phyloP scores from a whole-genome alignment of 2,888 invertebrate genomes.

The Candidula unifasciata region DNA sequence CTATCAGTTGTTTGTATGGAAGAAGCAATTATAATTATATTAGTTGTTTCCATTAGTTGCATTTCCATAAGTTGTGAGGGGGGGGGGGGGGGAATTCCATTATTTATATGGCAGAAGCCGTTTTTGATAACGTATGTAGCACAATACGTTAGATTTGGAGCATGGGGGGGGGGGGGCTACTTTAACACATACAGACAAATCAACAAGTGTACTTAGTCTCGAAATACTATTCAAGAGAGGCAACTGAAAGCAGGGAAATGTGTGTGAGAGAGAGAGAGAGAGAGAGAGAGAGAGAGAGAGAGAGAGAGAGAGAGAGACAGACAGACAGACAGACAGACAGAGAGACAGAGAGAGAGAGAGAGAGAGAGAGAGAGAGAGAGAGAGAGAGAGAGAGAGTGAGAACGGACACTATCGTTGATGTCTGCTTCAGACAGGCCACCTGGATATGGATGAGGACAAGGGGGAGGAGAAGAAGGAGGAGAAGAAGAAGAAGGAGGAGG shows the following conservation, averaged over 20 bases:
- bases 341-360: constrained; percentile 16
- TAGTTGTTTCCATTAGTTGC: no score
- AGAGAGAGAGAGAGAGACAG: constrained; percentile 8
- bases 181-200: no score
- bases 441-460: background rate
- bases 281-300: constrained; percentile 32
- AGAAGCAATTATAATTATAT: no score
- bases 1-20: no score
- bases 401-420: background rate
- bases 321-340: background rate
- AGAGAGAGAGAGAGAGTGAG: no score
- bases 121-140: no score
- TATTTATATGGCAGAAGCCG: no score
- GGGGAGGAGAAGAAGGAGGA: background rate
- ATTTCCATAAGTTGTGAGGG: no score
- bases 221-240: background rate
- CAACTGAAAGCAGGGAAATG: background rate
- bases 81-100: no score
- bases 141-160: no score
- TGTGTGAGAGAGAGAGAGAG: background rate
- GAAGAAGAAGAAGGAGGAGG: background rate
- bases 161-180: no score
- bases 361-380: constrained; percentile 40
- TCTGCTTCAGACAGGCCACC: background rate
- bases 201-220: background rate